Percentiles rank a stretch among this genome's conserved stretches.
Conservation (phyloP, 1,140 invertebrate species). For the Drosophila nikananu region DNA sequence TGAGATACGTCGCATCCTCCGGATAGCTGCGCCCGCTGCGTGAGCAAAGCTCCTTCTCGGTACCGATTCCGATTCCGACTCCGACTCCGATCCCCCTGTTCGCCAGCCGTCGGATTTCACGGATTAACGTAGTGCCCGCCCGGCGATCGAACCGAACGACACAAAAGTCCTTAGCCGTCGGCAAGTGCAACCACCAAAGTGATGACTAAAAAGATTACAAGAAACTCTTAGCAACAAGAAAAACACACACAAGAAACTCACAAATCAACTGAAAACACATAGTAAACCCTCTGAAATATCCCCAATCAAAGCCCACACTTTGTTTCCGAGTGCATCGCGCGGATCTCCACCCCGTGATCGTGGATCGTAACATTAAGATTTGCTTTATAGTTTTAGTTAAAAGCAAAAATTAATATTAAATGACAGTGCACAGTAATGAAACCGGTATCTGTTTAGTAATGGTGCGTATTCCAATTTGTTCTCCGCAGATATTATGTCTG, state of each 20-base stretch:
- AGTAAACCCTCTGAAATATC: neutral
- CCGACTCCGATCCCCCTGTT: slow-evolving; percentile 8
- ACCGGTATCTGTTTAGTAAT: slow-evolving; percentile 85
- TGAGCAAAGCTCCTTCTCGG: slow-evolving; percentile 4
- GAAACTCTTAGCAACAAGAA: slow-evolving; percentile 6
- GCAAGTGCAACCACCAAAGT: slow-evolving; percentile 28
- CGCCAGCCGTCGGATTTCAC: slow-evolving; percentile 29
- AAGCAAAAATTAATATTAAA: slow-evolving; percentile 79
- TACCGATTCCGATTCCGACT: neutral
- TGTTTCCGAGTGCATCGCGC: slow-evolving; percentile 22
- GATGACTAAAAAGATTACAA: slow-evolving; percentile 8
- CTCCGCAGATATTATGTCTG: neutral
- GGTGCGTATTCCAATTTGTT: slow-evolving; percentile 70
- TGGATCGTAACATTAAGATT: slow-evolving; percentile 49
- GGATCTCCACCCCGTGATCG: slow-evolving; percentile 8
- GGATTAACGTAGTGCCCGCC: slow-evolving; percentile 29
- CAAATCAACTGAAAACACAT: slow-evolving; percentile 10
- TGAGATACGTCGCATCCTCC: slow-evolving; percentile 36
- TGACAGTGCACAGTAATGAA: slow-evolving; percentile 85
- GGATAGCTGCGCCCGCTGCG: slow-evolving; percentile 29
- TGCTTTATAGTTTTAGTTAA: slow-evolving; percentile 70
- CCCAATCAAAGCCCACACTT: neutral
- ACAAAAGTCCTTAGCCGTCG: slow-evolving; percentile 31
- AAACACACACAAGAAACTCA: neutral
- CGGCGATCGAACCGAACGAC: slow-evolving; percentile 26